A percentile compares a stretch with the other conserved stretches of the same genome.
Evolutionary conservation across 53 echinoderm and acorn worm species (phyloP).

Genomic region (Astropecten irregularis): DNA sequence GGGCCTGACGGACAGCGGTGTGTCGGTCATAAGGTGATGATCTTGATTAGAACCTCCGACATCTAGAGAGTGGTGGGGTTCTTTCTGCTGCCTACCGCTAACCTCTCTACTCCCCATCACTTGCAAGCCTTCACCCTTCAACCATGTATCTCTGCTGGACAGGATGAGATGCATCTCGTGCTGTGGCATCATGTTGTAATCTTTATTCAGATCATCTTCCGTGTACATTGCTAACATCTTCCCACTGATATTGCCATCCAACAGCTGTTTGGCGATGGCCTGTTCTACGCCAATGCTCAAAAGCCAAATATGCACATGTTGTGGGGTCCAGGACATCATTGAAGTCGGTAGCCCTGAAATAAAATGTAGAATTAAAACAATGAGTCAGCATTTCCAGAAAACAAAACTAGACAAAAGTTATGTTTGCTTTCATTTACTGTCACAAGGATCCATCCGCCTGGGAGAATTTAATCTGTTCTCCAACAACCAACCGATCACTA

Average conservation of each 20-base stretch:
- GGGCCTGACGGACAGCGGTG: background rate
- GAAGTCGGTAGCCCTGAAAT: background rate
- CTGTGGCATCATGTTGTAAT: background rate
- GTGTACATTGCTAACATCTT: background rate
- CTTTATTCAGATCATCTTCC: background rate
- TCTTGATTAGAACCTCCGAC: background rate
- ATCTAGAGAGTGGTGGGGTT: background rate
- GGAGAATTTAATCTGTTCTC: no score
- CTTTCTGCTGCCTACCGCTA: background rate
- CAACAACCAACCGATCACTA: no score
- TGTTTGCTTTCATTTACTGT: no score
- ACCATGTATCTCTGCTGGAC: background rate
- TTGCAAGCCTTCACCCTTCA: background rate
- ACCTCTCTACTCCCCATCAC: background rate
- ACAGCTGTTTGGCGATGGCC: background rate
- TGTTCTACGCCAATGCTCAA: background rate
- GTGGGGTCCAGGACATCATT: conserved; percentile 1
- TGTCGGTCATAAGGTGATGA: background rate
- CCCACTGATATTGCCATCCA: conserved; percentile 30
- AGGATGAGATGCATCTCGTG: background rate
- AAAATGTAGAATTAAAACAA: no score
- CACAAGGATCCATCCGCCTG: no score
- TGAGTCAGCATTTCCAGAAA: no score
- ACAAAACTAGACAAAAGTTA: no score
- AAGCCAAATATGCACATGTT: conserved; percentile 11